Percentiles rank a stretch among this genome's conserved stretches.
Conservation (phyloP, 2,797 vertebrate genomes). For the Myotis findleyi region DNA sequence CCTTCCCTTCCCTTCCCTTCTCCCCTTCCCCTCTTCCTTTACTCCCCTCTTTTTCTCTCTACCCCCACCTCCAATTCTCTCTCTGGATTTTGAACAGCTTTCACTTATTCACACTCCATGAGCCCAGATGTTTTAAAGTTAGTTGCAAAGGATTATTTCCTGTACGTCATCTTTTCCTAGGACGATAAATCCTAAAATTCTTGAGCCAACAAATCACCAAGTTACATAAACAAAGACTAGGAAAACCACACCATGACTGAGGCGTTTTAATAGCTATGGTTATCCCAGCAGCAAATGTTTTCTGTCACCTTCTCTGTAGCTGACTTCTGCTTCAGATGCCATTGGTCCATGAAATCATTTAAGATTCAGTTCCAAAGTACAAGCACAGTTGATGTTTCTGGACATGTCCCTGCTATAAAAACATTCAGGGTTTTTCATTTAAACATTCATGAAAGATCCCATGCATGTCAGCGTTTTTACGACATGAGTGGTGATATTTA, state of each 20-base stretch:
- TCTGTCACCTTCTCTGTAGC: slow-evolving; percentile 21
- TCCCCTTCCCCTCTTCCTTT: neutral
- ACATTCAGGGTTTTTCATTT: neutral
- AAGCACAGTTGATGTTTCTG: neutral
- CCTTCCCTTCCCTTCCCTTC: neutral
- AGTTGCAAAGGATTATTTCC: slow-evolving; percentile 2
- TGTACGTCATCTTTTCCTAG: slow-evolving; percentile 9
- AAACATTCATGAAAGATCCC: neutral
- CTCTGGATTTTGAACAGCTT: neutral
- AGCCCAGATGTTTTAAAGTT: neutral
- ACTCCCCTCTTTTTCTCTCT: neutral
- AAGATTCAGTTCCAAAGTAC: neutral
- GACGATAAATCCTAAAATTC: slow-evolving; percentile 2
- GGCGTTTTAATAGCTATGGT: neutral
- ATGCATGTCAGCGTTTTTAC: neutral
- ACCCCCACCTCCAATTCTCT: neutral
- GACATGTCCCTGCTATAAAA: neutral
- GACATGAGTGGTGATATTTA: neutral
- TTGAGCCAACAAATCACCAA: neutral
- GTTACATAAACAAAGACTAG: slow-evolving; percentile 29
- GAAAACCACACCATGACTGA: neutral
- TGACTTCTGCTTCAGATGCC: neutral
- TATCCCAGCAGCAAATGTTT: neutral
- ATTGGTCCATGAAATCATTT: neutral
- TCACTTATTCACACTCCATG: neutral